These are phyloP conservation scores for Sinocyclocheilus rhinocerous DNA, from an alignment of 2,113 vertebrate species.

Conservation along the genomic window DNA sequence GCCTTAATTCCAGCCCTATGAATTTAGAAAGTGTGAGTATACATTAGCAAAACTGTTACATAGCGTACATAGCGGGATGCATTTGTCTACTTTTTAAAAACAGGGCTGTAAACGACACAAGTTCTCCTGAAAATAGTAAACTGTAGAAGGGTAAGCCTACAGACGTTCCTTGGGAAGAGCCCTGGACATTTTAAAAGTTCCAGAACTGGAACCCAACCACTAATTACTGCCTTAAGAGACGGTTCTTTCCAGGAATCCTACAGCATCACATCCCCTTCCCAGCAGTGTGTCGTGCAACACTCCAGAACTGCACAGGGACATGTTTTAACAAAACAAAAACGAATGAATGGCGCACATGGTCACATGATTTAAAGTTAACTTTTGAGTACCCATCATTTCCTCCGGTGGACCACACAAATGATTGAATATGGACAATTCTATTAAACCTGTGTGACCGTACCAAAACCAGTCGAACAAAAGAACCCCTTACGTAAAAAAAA, in stretches of 20 bases:
- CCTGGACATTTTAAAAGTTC: conserved; percentile 69
- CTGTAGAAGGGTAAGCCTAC: conserved; percentile 20
- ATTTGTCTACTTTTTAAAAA: conserved; percentile 4
- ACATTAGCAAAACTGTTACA: neutral
- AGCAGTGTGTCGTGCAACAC: conserved; percentile 66
- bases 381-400: conserved; percentile 38
- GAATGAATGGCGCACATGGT: conserved; percentile 48
- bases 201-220: conserved; percentile 54
- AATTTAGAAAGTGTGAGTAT: neutral
- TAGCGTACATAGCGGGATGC: neutral
- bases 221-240: conserved; percentile 71
- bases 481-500: neutral
- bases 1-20: neutral
- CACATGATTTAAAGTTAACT: conserved; percentile 42
- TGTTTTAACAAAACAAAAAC: conserved; percentile 57
- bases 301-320: conserved; percentile 67
- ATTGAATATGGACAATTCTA: neutral
- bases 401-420: conserved; percentile 38
- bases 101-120: neutral
- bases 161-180: conserved; percentile 58
- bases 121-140: conserved; percentile 28
- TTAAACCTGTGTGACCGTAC: neutral
- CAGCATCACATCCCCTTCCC: conserved; percentile 68
- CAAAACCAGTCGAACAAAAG: neutral
- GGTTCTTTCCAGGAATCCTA: conserved; percentile 73